phyloP scores from a whole-genome alignment of 2,113 vertebrate species.

The Polyodon spathula region DNA sequence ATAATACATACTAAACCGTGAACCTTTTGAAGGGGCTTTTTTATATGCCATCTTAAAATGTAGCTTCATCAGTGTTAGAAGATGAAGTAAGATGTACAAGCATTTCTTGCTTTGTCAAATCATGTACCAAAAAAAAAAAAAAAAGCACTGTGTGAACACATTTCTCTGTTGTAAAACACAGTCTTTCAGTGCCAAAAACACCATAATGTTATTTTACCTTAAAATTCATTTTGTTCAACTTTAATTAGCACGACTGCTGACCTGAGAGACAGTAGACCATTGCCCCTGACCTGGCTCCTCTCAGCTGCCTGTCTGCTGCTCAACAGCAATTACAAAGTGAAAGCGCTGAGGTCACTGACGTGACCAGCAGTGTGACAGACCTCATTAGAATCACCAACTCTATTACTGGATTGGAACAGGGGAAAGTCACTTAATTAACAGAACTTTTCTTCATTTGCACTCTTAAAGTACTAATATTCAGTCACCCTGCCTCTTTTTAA shows the following conservation, averaged over 20 bases:
- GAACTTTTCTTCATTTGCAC: conserved; percentile 54
- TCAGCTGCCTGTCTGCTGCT: conserved; percentile 22
- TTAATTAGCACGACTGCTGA: conserved; percentile 8
- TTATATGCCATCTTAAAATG: too few species aligned
- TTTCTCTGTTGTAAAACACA: too few species aligned
- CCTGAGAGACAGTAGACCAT: background rate
- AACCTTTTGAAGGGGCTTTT: too few species aligned
- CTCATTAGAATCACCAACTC: conserved; percentile 37
- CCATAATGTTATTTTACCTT: too few species aligned
- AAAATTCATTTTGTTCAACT: too few species aligned
- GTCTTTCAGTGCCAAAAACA: too few species aligned
- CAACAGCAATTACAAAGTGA: conserved; percentile 13
- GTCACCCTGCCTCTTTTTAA: conserved; percentile 39
- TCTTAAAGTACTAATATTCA: conserved; percentile 35
- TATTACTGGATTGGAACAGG: conserved; percentile 45
- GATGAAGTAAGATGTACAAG: too few species aligned
- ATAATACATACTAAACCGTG: too few species aligned
- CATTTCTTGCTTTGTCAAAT: too few species aligned
- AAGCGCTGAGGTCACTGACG: conserved; percentile 37
- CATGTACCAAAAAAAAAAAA: too few species aligned
- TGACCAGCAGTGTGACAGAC: conserved; percentile 40
- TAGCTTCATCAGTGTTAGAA: too few species aligned
- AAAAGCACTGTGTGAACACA: too few species aligned
- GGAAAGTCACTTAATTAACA: conserved; percentile 49
- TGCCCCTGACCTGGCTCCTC: background rate